Base-by-base conservation (phyloP, 2,888 invertebrate species). In the Bhutanitis thaidina region DNA sequence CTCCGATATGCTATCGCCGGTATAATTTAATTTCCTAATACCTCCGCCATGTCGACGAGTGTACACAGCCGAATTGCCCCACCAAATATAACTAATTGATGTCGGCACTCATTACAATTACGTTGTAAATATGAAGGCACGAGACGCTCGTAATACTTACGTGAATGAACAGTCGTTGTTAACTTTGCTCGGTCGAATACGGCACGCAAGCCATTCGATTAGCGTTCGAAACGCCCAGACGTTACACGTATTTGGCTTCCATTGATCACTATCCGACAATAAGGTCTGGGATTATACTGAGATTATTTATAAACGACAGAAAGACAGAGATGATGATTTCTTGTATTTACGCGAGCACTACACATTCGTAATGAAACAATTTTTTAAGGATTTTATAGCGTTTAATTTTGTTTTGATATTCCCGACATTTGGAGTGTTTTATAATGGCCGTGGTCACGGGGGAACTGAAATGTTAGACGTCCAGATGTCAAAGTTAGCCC, bases 71-170 rank as follows among this genome's bases (percentile, higher is more conserved):
- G 41, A 46, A 47, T 52, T 52, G 46, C 52, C 43, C 36, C 41
- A 59, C 64, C 71, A 73, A 77, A 77, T 67, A 67, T 64, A 62
- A 60, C 71, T 79, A 79, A 82, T 80, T 80, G 78, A 64, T 68
- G 77, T 72, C 65, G 62, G 56, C 69, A 68, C 69, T 74, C 69
- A 71, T 71, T 71, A 69, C 64, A 70, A 64, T 71, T 64, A 55
- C 39, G 54, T 52, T 59, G 69, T 70, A 67, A 75, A 70, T 67
- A 69, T 65, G 60, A 54, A 41, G 49, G 53, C 58, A 60, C 57
- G 57, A 53, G 43, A 55, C 47, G 49, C 34, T 40, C 38, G 45
- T 27, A 58, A 59, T 59, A 55, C 52, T 56, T 61, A 55, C 49
- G 25, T 49, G 39, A 48, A 50, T 48, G 37, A 47, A 43, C 25